Evolutionary conservation across 2,888 invertebrate genomes (phyloP).

Genomic region (Ornithoptera alexandrae): DNA sequence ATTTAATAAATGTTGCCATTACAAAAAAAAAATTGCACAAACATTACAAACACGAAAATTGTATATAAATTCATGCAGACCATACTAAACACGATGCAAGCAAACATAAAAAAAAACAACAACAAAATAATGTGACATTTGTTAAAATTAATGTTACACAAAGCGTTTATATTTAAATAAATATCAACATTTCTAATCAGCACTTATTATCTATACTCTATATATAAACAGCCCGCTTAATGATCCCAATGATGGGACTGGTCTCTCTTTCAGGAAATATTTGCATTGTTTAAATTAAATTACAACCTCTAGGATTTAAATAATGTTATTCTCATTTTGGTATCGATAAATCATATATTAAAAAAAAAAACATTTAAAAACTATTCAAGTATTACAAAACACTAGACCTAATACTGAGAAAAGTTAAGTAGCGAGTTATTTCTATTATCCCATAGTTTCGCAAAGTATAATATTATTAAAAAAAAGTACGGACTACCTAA

Average conservation of each 20-base stretch:
- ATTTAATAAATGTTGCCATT: neutral
- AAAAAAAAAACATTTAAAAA: neutral
- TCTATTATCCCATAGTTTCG: neutral
- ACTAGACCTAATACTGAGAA: neutral
- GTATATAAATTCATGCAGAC: constrained; percentile 6
- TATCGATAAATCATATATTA: neutral
- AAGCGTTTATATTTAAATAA: constrained; percentile 13
- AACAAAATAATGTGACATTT: constrained; percentile 5
- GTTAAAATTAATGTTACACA: constrained; percentile 8
- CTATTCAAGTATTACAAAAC: neutral
- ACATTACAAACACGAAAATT: neutral
- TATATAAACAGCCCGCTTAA: neutral
- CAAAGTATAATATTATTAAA: neutral
- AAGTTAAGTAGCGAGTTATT: neutral
- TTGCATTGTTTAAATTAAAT: constrained; percentile 18
- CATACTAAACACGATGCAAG: constrained; percentile 16
- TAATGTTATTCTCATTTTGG: constrained; percentile 22
- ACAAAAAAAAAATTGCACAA: neutral
- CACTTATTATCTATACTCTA: constrained; percentile 7
- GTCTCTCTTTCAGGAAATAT: neutral
- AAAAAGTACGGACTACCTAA: too few species aligned
- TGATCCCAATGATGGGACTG: too few species aligned
- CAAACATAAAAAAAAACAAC: constrained; percentile 10
- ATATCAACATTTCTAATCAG: constrained; percentile 11
- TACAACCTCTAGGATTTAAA: constrained; percentile 30